Conservation (phyloP, 2,888 invertebrate genomes). For the Rugalucina vietnamica region DNA sequence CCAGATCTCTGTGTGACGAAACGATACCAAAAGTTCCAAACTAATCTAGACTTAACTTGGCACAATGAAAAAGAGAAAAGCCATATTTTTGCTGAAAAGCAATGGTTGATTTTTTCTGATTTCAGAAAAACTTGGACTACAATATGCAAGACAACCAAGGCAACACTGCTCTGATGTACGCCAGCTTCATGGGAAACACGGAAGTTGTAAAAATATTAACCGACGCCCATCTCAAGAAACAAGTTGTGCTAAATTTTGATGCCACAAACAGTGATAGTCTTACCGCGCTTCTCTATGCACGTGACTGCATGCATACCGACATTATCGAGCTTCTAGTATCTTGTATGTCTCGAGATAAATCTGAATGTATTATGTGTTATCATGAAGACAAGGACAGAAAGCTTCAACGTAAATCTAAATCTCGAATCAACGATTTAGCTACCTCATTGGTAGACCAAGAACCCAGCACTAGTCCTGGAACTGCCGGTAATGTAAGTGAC, state of each 20-base stretch:
- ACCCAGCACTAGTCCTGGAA: background rate
- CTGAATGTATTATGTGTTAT: background rate
- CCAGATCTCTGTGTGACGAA: too few species aligned
- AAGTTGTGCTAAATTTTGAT: conserved; percentile 34
- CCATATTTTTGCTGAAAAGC: too few species aligned
- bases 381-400: background rate
- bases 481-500: background rate
- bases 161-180: conserved; percentile 65
- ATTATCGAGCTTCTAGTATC: conserved; percentile 9
- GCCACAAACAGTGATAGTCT: conserved; percentile 41
- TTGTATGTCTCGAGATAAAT: background rate
- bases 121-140: conserved; percentile 51
- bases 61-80: too few species aligned
- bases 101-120: conserved; percentile 13
- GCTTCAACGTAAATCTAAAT: background rate
- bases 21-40: too few species aligned
- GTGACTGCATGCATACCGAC: conserved; percentile 13
- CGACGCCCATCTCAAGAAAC: conserved; percentile 23
- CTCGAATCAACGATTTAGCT: background rate
- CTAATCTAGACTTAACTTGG: too few species aligned
- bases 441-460: background rate
- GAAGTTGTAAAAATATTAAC: conserved; percentile 39
- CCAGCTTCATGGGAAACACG: conserved; percentile 51
- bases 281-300: conserved; percentile 51
- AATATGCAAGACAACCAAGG: conserved; percentile 61